Conservation (phyloP, 2,888 invertebrate genomes). For the Cerceris rybyensis region DNA sequence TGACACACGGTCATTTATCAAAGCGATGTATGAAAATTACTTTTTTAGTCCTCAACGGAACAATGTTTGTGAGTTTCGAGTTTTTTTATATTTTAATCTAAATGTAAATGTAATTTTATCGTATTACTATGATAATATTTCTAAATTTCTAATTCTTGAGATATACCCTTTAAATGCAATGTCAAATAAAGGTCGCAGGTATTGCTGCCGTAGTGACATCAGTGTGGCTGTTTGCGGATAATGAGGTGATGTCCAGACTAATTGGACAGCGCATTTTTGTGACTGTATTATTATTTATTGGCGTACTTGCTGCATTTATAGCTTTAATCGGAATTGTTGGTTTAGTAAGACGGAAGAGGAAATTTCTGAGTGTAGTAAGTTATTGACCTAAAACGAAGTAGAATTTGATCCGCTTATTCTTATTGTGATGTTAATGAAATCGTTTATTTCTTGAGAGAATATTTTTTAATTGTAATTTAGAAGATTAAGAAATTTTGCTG, state of each 20-base stretch:
- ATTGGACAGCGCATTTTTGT: constrained; percentile 68
- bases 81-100: background rate
- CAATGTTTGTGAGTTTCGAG: constrained; percentile 66
- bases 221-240: constrained; percentile 68
- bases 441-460: background rate
- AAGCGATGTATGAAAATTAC: constrained; percentile 62
- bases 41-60: constrained; percentile 66
- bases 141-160: background rate
- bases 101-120: background rate
- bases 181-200: constrained; percentile 67
- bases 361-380: constrained; percentile 62
- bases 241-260: constrained; percentile 68
- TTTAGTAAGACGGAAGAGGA: constrained; percentile 59
- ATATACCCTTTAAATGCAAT: background rate
- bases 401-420: background rate
- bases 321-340: constrained; percentile 69
- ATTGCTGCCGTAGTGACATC: constrained; percentile 64
- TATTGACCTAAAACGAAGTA: background rate
- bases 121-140: background rate
- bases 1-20: constrained; percentile 61
- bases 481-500: no score
- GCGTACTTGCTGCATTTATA: constrained; percentile 52
- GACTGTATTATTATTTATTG: constrained; percentile 62
- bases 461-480: background rate
- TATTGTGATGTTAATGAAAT: background rate